Evolutionary conservation across 1,140 invertebrate genomes (phyloP), one percentile per base, ranked within the genome.

Genomic region (Drosophila sechellia): DNA sequence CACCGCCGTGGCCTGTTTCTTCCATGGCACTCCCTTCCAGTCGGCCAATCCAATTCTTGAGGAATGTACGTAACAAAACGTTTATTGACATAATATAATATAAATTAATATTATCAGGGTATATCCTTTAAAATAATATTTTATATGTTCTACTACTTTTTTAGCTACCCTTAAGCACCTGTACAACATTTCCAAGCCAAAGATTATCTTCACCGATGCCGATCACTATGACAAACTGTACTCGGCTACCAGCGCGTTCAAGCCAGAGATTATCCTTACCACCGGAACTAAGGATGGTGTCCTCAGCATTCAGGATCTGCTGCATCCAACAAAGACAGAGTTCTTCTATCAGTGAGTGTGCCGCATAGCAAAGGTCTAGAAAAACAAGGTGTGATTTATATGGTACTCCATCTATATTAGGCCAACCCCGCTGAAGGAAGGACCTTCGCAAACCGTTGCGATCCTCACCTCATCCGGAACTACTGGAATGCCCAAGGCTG

Each of bases 401-500:
- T 8, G 1, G 27, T 13, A 12, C 4, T 17, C 10, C 6, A 1
- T 2, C 3, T 1, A 11, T 22, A 25, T 2, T 39, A 90, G 87
- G 34, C 79, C 86, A 1, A 54, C 73, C 4, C 45, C 65, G 1
- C 22, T 90, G 42, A 50, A 48, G 12, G 40, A 63, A 2, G 90
- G 84, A 6, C 64, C 50, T 2, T 76, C 80, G 13, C 80, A 90
- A 59, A 86, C 83, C 6, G 61, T 85, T 22, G 73, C 85, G 4
- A 92, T 94, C 45, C 64, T 93, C 0, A 93, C 83, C 35, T 94
- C 96, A 0, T 96, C 95, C 53, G 96, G 96, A 8, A 96, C 96
- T 10, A 96, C 96, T 25, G 96, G 96, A 60, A 85, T 95, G 40
- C 96, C 96, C 2, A 97, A 97, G 92, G 96, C 96, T 40, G 96